Evolutionary conservation across 2,888 invertebrate genomes (phyloP), one percentile per base, ranked within the genome.

Genomic region (Luffia ferchaultella): DNA sequence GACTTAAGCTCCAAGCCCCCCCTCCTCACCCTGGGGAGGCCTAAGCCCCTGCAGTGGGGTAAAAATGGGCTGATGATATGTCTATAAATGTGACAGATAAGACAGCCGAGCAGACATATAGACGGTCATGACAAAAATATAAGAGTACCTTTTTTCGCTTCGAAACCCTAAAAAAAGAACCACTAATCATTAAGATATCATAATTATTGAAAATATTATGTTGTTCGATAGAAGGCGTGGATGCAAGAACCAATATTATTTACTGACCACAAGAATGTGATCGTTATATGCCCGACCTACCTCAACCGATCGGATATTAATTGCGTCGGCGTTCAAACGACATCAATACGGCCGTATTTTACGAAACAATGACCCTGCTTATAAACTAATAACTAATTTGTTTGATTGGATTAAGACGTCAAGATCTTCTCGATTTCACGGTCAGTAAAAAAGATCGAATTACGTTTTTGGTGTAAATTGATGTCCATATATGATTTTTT

Each of bases 351-450:
- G 59, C 57, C 18, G 15, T 73, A 76, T 73, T 67, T 69, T 65
- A 64, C 59, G 58, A 58, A 56, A 60, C 63, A 66, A 73, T 63
- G 63, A 66, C 62, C 61, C 59, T 62, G 58, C 65, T 68, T 58
- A 67, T 70, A 70, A 70, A 67, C 60, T 64, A 67, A 73, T 68
- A 71, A 72, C 69, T 69, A 76, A 76, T 76, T 76, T 67, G 59
- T 63, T 62, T 76, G 79, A 78, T 79, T 78, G 70, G 76, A 82
- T 82, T 80, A 76, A 79, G 82, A 80, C 73, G 76, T 83, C 76
- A 77, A 76, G 74, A 70, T 63, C 67, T 64, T 73, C 65, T 55
- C 59, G 56, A 58, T 58, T 65, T 59, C 60, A 82, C 70, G 76
- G 79, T 77, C 70, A 58, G 70, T 76, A 82, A 62, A 79, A 75